Conservation (phyloP, 2,113 vertebrate species). For the Todiramphus saurophagus region DNA sequence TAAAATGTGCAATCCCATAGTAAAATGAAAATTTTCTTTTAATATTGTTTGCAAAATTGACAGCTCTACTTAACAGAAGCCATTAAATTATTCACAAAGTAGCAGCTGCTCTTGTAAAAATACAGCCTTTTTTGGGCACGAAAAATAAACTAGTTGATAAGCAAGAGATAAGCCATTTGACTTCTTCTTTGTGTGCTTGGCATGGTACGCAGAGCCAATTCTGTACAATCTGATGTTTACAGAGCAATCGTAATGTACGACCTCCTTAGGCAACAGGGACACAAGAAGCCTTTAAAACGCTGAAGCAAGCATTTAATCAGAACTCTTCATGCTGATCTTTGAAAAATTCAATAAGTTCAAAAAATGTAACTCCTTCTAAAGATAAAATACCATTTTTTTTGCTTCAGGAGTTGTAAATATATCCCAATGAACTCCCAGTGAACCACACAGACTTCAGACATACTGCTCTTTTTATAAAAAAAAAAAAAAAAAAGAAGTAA, state of each 20-base stretch:
- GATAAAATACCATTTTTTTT: constrained; percentile 53
- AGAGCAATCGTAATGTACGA: constrained; percentile 59
- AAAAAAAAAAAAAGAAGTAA: neutral
- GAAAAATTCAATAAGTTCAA: constrained; percentile 65
- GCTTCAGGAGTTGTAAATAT: constrained; percentile 45
- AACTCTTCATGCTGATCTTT: constrained; percentile 71
- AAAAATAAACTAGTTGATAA: constrained; percentile 78
- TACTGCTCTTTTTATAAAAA: neutral
- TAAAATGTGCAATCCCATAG: constrained; percentile 29
- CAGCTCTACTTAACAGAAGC: constrained; percentile 71
- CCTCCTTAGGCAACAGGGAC: constrained; percentile 73
- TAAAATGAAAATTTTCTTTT: constrained; percentile 67
- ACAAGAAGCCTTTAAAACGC: constrained; percentile 60
- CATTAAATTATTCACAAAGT: constrained; percentile 78
- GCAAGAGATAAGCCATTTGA: constrained; percentile 72
- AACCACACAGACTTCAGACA: neutral
- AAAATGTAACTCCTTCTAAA: constrained; percentile 66
- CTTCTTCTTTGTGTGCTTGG: constrained; percentile 45
- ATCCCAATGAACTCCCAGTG: constrained; percentile 21
- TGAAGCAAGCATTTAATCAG: constrained; percentile 70
- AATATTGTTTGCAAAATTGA: constrained; percentile 68
- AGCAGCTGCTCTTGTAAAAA: constrained; percentile 68
- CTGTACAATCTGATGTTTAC: constrained; percentile 74
- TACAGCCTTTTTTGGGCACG: constrained; percentile 52
- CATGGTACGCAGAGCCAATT: constrained; percentile 55